A percentile compares a stretch with the other conserved stretches of the same genome.
These are phyloP conservation scores for Brachyistius frenatus DNA, from an alignment of 2,113 vertebrate genomes.

Conservation along the genomic window DNA sequence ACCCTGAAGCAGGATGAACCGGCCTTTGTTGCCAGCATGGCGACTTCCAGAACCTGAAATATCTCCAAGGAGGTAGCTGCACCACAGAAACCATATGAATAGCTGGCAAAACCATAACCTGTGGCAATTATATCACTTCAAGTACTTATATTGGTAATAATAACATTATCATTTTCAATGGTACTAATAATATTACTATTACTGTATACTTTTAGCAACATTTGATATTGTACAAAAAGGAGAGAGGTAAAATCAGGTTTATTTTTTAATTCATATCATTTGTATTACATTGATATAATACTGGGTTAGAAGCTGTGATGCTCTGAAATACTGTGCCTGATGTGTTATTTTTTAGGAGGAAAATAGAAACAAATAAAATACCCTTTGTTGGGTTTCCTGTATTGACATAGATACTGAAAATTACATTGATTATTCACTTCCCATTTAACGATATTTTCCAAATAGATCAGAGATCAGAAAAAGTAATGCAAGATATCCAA, in stretches of 20 bases:
- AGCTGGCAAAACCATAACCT: slow-evolving; percentile 5
- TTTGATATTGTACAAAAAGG: too few species aligned
- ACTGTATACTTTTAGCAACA: too few species aligned
- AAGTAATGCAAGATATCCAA: not conserved
- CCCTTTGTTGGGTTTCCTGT: too few species aligned
- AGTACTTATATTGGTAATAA: not conserved
- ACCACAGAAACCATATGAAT: slow-evolving; percentile 27
- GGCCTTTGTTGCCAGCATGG: slow-evolving; percentile 74
- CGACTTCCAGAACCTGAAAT: slow-evolving; percentile 53
- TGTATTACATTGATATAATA: not conserved
- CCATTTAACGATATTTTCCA: not conserved
- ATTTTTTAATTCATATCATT: not conserved
- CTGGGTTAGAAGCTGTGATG: not conserved
- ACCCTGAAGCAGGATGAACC: slow-evolving; percentile 76
- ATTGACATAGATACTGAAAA: not conserved
- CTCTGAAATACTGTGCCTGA: too few species aligned
- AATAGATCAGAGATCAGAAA: not conserved
- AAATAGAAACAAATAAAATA: too few species aligned
- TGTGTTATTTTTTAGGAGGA: too few species aligned
- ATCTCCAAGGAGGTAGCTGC: slow-evolving; percentile 32
- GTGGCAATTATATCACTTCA: not conserved
- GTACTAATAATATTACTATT: too few species aligned
- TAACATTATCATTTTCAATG: not conserved
- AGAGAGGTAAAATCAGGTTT: too few species aligned
- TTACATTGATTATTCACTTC: not conserved